Evolutionary conservation across 2,888 invertebrate genomes (phyloP).

Genomic region (Glyphotaelius pellucidus): DNA sequence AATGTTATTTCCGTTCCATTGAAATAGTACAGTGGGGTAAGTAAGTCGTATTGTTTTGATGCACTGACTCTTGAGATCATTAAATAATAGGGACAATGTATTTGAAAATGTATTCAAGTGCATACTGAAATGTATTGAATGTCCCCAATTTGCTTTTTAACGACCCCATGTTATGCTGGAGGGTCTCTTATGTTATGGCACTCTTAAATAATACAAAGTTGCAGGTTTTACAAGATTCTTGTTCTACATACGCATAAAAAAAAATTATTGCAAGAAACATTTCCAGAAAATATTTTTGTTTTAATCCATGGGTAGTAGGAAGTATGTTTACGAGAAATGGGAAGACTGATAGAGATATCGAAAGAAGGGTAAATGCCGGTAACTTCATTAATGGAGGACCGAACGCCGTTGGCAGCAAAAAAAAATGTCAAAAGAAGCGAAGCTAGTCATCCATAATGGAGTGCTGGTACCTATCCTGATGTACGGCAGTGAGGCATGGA

Average conservation of each 20-base stretch:
- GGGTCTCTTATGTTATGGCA: constrained; percentile 14
- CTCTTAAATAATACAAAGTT: constrained; percentile 24
- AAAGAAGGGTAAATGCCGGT: too few relatives aligned
- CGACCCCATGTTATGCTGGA: constrained; percentile 13
- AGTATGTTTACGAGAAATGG: too few relatives aligned
- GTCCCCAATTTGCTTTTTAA: constrained; percentile 28
- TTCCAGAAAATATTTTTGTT: too few relatives aligned
- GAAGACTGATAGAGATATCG: too few relatives aligned
- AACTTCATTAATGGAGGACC: too few relatives aligned
- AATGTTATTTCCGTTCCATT: background rate
- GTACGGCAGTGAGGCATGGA: too few relatives aligned
- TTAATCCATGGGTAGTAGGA: too few relatives aligned
- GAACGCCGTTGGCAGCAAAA: too few relatives aligned
- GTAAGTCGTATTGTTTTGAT: constrained; percentile 26
- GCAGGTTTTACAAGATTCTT: background rate
- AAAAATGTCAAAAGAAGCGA: too few relatives aligned
- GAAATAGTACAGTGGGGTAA: background rate
- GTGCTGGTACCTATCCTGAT: too few relatives aligned
- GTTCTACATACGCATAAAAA: background rate
- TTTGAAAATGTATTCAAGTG: background rate
- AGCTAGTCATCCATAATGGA: too few relatives aligned
- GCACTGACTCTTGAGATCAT: constrained; percentile 21
- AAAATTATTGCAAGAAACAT: too few relatives aligned
- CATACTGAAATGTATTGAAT: constrained; percentile 23
- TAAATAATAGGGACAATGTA: constrained; percentile 30